A percentile compares a stretch with the other conserved stretches of the same genome.
Evolutionary conservation across 2,797 vertebrate species (phyloP).

Genomic region (Acanthurus tractus): DNA sequence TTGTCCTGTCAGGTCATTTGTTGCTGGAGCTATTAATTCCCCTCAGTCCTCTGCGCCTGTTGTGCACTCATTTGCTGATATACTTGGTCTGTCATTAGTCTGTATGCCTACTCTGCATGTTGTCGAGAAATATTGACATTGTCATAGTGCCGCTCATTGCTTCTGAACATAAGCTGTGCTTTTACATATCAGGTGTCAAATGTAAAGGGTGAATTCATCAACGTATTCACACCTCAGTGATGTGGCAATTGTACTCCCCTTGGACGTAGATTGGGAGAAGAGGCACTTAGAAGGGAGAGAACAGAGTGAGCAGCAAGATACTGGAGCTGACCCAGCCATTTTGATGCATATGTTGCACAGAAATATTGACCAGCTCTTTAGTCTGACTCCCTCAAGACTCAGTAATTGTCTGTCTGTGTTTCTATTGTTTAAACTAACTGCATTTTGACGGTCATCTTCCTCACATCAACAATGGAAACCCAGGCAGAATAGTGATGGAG

Average conservation of each 20-base stretch:
- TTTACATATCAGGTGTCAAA: conserved; percentile 80
- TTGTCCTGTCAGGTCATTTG: conserved; percentile 83
- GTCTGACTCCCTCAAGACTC: conserved; percentile 82
- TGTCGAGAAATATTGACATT: conserved; percentile 80
- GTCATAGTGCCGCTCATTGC: conserved; percentile 71
- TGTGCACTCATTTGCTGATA: conserved; percentile 81
- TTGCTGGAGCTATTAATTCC: conserved; percentile 75
- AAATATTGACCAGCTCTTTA: conserved; percentile 88
- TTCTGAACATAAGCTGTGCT: conserved; percentile 63
- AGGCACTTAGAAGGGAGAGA: conserved; percentile 73
- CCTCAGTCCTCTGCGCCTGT: conserved; percentile 68
- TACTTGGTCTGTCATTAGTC: conserved; percentile 76
- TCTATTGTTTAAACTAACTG: conserved; percentile 86
- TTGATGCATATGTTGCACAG: conserved; percentile 82
- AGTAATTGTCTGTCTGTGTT: conserved; percentile 87
- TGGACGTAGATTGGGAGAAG: conserved; percentile 66
- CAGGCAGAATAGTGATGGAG: conserved; percentile 73
- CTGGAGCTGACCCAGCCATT: conserved; percentile 82
- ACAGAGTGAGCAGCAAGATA: conserved; percentile 62
- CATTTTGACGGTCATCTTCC: conserved; percentile 78
- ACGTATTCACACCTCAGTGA: conserved; percentile 71
- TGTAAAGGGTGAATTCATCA: conserved; percentile 77
- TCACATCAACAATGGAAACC: conserved; percentile 77
- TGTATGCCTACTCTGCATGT: conserved; percentile 81
- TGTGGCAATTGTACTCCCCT: conserved; percentile 65